These are phyloP conservation scores for Periphyllus acericola DNA, from an alignment of 2,888 invertebrate genomes.

Conservation along the genomic window DNA sequence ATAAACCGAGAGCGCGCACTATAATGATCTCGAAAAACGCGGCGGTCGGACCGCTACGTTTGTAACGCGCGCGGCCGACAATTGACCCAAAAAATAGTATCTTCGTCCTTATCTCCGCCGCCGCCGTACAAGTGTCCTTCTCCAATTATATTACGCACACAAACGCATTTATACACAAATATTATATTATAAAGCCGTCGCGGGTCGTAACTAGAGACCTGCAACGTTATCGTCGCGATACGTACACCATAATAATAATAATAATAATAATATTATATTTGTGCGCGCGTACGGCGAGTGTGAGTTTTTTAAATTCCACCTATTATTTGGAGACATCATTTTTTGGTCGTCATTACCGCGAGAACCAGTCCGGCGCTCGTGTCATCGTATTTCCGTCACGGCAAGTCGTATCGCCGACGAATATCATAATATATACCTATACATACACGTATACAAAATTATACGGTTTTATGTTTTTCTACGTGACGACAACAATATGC, in stretches of 20 bases:
- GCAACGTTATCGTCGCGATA: background rate
- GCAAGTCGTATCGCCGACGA: background rate
- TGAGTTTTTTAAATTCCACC: background rate
- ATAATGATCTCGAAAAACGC: background rate
- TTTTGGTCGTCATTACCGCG: background rate
- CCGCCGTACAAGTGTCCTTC: background rate
- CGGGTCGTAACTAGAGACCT: background rate
- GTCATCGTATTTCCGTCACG: background rate
- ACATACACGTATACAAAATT: background rate
- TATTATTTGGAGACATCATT: background rate
- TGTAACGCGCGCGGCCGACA: background rate
- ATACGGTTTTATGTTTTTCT: slow-evolving; percentile 6
- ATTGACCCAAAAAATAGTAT: background rate
- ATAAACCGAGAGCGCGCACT: background rate
- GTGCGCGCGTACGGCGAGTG: background rate
- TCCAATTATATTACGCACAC: background rate
- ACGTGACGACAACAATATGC: slow-evolving; percentile 9
- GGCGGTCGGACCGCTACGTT: background rate
- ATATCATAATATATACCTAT: background rate
- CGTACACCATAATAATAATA: background rate
- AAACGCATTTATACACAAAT: background rate
- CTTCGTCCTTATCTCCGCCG: slow-evolving; percentile 4
- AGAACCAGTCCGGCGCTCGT: slow-evolving; percentile 1
- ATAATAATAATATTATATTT: background rate
- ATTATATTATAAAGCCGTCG: background rate